Conservation (phyloP, 2,888 invertebrate genomes). For the Melinopterus prodromus region DNA sequence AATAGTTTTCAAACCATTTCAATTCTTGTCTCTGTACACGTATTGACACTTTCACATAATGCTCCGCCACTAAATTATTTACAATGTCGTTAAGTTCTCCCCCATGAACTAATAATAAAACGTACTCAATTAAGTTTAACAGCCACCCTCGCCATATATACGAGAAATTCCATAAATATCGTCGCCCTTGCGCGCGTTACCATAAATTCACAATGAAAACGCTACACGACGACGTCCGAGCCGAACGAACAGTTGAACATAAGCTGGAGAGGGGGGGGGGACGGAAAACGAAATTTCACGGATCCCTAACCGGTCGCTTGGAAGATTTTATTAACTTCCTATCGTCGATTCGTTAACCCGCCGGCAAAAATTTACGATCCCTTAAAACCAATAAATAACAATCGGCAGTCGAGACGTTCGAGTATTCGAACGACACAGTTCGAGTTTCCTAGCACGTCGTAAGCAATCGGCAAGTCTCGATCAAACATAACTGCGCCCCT, state of each 20-base stretch:
- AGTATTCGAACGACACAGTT: not conserved
- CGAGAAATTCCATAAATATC: not conserved
- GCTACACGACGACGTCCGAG: not conserved
- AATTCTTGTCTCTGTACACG: too few relatives aligned
- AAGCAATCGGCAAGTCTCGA: not conserved
- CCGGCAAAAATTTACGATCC: not conserved
- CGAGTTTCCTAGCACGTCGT: not conserved
- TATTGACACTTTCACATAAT: not conserved
- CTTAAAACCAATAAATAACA: not conserved
- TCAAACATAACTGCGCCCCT: not conserved
- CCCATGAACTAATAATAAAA: not conserved
- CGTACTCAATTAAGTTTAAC: not conserved
- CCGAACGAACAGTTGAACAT: constrained; percentile 4
- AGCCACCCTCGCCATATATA: not conserved
- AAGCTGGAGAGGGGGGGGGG: not conserved
- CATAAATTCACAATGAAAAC: not conserved
- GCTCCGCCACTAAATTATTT: not conserved
- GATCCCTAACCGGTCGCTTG: not conserved
- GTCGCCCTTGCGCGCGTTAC: not conserved
- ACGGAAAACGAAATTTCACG: not conserved
- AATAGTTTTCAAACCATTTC: too few relatives aligned
- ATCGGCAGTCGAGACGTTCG: not conserved
- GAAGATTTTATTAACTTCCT: not conserved
- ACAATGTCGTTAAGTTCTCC: not conserved
- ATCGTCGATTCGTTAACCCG: not conserved